Percentiles rank a stretch among this genome's conserved stretches.
Conservation (phyloP, 2,113 vertebrate species). For the Oostethus manadensis region DNA sequence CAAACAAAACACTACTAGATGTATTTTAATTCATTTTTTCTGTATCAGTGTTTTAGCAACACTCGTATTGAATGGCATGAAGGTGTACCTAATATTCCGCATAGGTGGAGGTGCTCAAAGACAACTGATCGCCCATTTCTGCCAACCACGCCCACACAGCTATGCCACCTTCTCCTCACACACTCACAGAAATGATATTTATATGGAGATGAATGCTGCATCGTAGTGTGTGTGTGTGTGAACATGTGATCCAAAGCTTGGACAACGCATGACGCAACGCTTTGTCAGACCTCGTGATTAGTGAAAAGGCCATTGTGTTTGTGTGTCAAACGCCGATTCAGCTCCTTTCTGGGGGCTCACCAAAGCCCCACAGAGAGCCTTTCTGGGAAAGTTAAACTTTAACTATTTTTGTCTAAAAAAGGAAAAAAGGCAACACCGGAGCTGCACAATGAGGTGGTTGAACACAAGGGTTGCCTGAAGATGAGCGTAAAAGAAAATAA, state of each 20-base stretch:
- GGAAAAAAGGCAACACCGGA: background rate
- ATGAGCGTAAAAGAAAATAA: background rate
- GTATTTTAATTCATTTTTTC: no score
- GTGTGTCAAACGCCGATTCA: slow-evolving; percentile 72
- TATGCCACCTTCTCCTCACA: background rate
- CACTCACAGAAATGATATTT: slow-evolving; percentile 4
- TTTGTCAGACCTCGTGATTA: slow-evolving; percentile 61
- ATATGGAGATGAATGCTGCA: slow-evolving; percentile 6
- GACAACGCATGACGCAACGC: slow-evolving; percentile 53
- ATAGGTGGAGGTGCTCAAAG: background rate
- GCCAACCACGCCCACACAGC: slow-evolving; percentile 7
- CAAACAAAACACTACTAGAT: no score
- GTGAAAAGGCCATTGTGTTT: slow-evolving; percentile 71
- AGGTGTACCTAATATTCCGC: background rate
- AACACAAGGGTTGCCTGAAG: background rate
- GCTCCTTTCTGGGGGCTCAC: slow-evolving; percentile 74
- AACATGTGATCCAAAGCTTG: slow-evolving; percentile 23
- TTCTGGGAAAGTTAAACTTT: slow-evolving; percentile 94
- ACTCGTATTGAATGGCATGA: background rate
- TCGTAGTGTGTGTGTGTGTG: slow-evolving; percentile 7
- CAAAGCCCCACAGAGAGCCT: slow-evolving; percentile 75
- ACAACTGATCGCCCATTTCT: slow-evolving; percentile 26
- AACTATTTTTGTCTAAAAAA: slow-evolving; percentile 74
- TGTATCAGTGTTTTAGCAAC: background rate
- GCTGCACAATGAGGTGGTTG: background rate